Base-by-base conservation (phyloP, 2,113 vertebrate genomes). In the Phyllostomus hastatus region DNA sequence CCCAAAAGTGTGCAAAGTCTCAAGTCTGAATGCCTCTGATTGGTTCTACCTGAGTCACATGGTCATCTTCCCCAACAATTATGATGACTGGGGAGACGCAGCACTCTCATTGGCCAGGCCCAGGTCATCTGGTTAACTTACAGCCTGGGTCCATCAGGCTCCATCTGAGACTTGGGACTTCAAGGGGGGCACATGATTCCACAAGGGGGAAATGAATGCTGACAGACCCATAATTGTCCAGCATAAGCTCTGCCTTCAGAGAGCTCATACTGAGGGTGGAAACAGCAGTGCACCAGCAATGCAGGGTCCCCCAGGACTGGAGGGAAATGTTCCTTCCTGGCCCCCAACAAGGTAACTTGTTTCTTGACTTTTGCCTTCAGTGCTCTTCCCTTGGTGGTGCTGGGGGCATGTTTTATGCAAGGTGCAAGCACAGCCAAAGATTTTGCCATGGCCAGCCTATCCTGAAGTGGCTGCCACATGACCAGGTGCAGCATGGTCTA, bases 71-170 rank as follows among this genome's bases (percentile, higher is more conserved):
- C 1, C 1, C 15, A 88, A 4, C 15, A 46, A 46, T 72, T 38
- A 5, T 12, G 0, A 10, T 17, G 19, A 43, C n/a, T 8, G 7
- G 28, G 15, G n/a, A 64, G 5, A 35, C 2, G 7, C 33, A 31
- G 14, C 2, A 24, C 52, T 69, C 75, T 43, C 9, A 46, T 17
- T 38, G 57, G 48, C 19, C 67, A 52, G 59, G 67, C 1, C 57
- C 0, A 3, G n/a, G 52, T 9, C 57, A 69, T 64, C 43, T 20
- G 73, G 70, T 85, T 67, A 19, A 46, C 41, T 11, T 16, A 46
- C 20, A 91, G 75, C 35, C 31, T 24, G 31, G 0, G 14, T 9
- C 19, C 12, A 5, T 78, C 8, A 57, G 61, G 66, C 19, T 48
- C 43, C 38, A 0, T 10, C 10, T 26, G 38, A n/a, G 59, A 41